A percentile compares a stretch with the other conserved stretches of the same genome.
Conservation (phyloP, 1,140 invertebrate species). For the Cotesia vestalis region DNA sequence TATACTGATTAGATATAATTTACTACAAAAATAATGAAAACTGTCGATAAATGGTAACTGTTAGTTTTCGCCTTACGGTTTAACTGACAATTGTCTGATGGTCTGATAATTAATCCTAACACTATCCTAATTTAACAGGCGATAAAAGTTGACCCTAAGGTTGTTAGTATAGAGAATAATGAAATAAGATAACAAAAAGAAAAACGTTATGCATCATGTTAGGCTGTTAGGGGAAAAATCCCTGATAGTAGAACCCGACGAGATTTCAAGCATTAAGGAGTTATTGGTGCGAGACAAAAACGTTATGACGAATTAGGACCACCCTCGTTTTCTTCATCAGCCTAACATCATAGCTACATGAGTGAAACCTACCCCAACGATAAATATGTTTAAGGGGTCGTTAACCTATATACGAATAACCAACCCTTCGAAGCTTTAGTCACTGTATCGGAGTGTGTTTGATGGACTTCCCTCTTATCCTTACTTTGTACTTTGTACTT, state of each 20-base stretch:
- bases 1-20: constrained; percentile 32
- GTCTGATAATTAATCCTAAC: constrained; percentile 34
- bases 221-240: constrained; percentile 22
- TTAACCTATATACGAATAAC: constrained; percentile 44
- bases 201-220: neutral
- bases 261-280: constrained; percentile 42
- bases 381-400: constrained; percentile 50
- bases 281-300: constrained; percentile 46
- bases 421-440: constrained; percentile 41
- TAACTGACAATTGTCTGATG: constrained; percentile 21
- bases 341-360: constrained; percentile 39
- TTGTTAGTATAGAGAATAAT: neutral
- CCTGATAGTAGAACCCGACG: constrained; percentile 15
- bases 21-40: constrained; percentile 51
- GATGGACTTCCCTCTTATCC: constrained; percentile 25
- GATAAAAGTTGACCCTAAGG: constrained; percentile 44
- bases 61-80: constrained; percentile 15
- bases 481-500: constrained; percentile 6
- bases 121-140: constrained; percentile 48
- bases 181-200: constrained; percentile 9
- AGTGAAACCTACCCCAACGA: constrained; percentile 52
- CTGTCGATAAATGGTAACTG: constrained; percentile 3
- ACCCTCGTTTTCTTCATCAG: constrained; percentile 43
- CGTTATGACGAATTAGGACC: constrained; percentile 56
- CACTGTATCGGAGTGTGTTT: constrained; percentile 25